Evolutionary conservation across 1,140 invertebrate genomes (phyloP), one percentile per base, ranked within the genome.

Genomic region (Brachionus koreanus): DNA sequence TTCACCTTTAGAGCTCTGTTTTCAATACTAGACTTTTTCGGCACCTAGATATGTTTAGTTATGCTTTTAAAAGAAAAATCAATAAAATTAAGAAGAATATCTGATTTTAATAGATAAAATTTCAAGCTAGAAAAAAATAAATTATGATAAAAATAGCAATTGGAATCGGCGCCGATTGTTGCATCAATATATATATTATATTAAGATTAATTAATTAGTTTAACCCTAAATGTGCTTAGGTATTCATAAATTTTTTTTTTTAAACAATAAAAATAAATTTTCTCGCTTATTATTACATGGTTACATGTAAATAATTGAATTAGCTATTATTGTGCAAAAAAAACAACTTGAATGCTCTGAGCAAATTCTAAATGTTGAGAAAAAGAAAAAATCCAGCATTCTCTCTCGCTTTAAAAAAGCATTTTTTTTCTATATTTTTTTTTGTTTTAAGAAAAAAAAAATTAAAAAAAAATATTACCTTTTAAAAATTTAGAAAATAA

Each of bases 241-340:
- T 57, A 25, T 57, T 57, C 49, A 57, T 46, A 46, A 46, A 46
- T 46, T 35, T 35, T 16, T 65, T 16, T 65, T 65, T 16, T 13
- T 33, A 65, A 37, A 65, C 33, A 65, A 33, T 13, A 65, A 65
- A 33, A 33, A 25, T 2, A 65, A 65, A 16, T 65, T 65, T 65
- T 57, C 49, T 57, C 49, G 49, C 49, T 57, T 5, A 57, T 42
- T 42, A 16, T 65, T 65, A 65, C 63, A 65, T 65, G 29, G 63
- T 65, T 33, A 65, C 63, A 65, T 65, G 63, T 65, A 65, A 65
- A 33, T 65, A 65, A 65, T 65, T 65, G 13, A 65, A 65, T 65
- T 65, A 65, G 63, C 33, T 33, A 33, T 37, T 37, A 65, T 65
- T 37, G 63, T 65, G 63, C 63, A 65, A n/a, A 65, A 65, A 57